A percentile compares a stretch with the other conserved stretches of the same genome.
phyloP scores from a whole-genome alignment of 2,113 vertebrate genomes.

The Tragelaphus imberbis region DNA sequence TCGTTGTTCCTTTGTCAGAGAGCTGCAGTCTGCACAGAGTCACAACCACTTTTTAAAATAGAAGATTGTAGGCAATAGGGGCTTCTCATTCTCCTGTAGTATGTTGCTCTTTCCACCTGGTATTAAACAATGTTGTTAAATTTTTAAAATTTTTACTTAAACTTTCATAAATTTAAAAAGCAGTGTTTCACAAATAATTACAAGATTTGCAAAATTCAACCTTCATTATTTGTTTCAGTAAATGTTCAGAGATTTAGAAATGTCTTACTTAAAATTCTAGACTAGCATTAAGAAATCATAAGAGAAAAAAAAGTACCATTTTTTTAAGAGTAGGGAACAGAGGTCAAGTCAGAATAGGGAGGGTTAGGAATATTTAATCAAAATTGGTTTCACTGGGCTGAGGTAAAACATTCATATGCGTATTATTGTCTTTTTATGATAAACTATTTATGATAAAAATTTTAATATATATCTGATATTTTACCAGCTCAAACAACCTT shows the following conservation, averaged over 20 bases:
- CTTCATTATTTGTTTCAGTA: background rate
- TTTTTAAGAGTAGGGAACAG: background rate
- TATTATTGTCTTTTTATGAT: background rate
- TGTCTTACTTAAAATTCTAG: constrained; percentile 12
- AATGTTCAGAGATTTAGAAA: constrained; percentile 23
- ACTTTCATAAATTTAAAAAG: background rate
- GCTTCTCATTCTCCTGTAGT: background rate
- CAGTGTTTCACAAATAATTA: background rate
- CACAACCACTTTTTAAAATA: background rate
- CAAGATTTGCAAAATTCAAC: constrained; percentile 15
- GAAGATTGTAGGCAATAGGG: background rate
- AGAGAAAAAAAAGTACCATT: background rate
- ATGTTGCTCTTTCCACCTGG: background rate
- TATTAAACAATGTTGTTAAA: background rate
- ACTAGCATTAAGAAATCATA: background rate
- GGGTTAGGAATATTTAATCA: background rate
- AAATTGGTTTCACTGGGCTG: background rate
- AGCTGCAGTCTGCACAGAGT: background rate
- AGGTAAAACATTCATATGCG: background rate
- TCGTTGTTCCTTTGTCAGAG: background rate
- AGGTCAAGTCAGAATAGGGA: background rate
- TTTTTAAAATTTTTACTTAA: background rate
- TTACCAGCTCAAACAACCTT: background rate
- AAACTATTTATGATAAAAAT: background rate
- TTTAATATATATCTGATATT: background rate